Conservation (phyloP, 1,140 invertebrate species). For the Calliphora vicina region DNA sequence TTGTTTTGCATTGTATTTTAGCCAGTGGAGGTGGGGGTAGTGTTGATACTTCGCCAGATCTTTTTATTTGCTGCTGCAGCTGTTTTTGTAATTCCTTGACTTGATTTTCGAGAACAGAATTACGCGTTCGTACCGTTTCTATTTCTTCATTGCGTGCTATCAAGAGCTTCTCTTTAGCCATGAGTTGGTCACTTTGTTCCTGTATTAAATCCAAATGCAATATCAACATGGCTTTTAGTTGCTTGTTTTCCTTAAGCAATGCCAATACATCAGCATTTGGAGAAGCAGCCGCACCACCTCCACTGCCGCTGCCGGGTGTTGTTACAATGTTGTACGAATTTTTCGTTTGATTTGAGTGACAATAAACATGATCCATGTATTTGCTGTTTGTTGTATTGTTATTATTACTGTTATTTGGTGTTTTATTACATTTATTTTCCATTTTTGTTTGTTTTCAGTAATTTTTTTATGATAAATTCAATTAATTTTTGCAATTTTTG, state of each 20-base stretch:
- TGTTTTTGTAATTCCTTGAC: constrained; percentile 48
- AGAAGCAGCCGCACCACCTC: constrained; percentile 18
- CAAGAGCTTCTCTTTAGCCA: constrained; percentile 71
- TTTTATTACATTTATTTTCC: constrained; percentile 42
- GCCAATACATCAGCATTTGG: constrained; percentile 38
- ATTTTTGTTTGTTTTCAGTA: constrained; percentile 31
- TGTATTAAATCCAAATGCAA: constrained; percentile 78
- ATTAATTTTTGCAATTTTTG: constrained; percentile 26
- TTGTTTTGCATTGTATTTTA: constrained; percentile 43
- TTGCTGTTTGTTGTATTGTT: constrained; percentile 35
- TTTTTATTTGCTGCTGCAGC: constrained; percentile 41
- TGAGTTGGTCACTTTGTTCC: constrained; percentile 75
- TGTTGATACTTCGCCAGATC: constrained; percentile 42
- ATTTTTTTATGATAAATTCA: constrained; percentile 16
- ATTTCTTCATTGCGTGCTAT: constrained; percentile 35
- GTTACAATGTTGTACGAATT: constrained; percentile 34
- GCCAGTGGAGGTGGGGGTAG: constrained; percentile 41
- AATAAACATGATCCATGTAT: constrained; percentile 47
- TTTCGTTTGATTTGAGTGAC: constrained; percentile 38
- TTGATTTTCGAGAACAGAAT: constrained; percentile 37
- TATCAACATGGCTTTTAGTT: constrained; percentile 66
- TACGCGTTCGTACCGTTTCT: constrained; percentile 6
- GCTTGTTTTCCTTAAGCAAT: constrained; percentile 45
- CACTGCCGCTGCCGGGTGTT: not conserved
- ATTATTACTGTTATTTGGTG: constrained; percentile 30